Base-by-base conservation (phyloP, 2,888 invertebrate genomes). In the Orchesellides sinensis region DNA sequence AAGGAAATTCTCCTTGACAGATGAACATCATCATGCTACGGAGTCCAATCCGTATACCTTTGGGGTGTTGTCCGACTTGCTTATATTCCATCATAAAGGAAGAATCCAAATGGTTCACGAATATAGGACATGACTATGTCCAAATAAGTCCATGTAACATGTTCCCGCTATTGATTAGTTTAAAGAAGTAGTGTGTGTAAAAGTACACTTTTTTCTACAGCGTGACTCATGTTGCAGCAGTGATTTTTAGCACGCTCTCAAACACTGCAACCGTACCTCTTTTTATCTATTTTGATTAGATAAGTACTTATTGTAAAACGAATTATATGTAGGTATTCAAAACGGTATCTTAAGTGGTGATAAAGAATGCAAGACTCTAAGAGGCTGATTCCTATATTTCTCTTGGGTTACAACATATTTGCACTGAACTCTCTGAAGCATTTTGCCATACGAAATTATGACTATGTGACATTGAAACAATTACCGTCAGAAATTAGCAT, bases 151-250 rank as follows among this genome's bases (percentile, higher is more conserved):
- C 80, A 81, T 72, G 81, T 61, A 61, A 29, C 75, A 23, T 63
- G 82, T 82, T 75, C 75, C 82, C 82, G 82, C 82, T 82, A 82
- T 75, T 82, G 82, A 82, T 82, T 75, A 68, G 75, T 82, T 75
- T 21, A 69, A 78, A 70, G 69, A 25, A 29, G 21, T 27, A 45
- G 47, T 59, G 59, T 59, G 69, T 25, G 10, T 45, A 17, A 27
- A 61, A 17, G 21, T 40, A 63, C 25, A 27, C n/a, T 23, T 59
- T 59, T 49, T 49, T 17, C 49, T 27, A 10, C 49, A 27, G 66
- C 29, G 25, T 66, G 66, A 63, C 63, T 63, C 63, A 63, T 19
- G 40, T 17, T 27, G 59, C n/a, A 21, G 49, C 47, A 69, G 69
- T 65, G 70, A 70, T 70, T 70, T 70, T 47, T 47, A 10, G 6